Evolutionary conservation across 2,797 vertebrate species (phyloP).

Genomic region (Acanthornis magna): DNA sequence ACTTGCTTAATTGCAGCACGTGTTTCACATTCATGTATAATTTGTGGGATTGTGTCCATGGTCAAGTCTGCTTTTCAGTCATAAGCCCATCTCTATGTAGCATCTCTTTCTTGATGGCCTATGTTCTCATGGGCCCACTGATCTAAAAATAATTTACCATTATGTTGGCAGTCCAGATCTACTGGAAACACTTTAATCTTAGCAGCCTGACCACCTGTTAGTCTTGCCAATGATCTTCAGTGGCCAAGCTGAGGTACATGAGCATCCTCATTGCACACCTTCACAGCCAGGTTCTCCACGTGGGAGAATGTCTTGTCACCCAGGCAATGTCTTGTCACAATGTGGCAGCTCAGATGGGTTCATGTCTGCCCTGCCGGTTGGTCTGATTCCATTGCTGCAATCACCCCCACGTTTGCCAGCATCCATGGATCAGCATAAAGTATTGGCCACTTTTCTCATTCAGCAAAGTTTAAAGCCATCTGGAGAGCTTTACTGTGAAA

Average conservation of each 20-base stretch:
- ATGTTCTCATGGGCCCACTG: background rate
- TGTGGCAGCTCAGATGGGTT: background rate
- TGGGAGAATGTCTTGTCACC: too few relatives aligned
- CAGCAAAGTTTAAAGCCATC: background rate
- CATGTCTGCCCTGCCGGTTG: too few relatives aligned
- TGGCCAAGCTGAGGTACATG: too few relatives aligned
- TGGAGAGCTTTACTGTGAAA: background rate
- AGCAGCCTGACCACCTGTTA: background rate
- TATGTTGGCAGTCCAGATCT: background rate
- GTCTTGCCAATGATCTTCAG: background rate
- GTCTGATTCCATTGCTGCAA: background rate
- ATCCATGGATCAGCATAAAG: background rate
- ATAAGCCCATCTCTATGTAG: too few relatives aligned
- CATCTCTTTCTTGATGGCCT: background rate
- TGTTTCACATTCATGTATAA: background rate
- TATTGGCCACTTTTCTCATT: background rate
- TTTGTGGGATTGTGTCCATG: background rate
- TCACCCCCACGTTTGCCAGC: background rate
- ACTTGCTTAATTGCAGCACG: accelerated
- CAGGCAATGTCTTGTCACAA: background rate
- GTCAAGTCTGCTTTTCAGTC: background rate
- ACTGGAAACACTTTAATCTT: background rate
- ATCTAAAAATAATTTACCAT: background rate
- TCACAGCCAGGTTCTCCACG: background rate
- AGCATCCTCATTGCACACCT: background rate